These are phyloP conservation scores for Philonicus albiceps DNA, from an alignment of 2,888 invertebrate genomes.

Conservation along the genomic window DNA sequence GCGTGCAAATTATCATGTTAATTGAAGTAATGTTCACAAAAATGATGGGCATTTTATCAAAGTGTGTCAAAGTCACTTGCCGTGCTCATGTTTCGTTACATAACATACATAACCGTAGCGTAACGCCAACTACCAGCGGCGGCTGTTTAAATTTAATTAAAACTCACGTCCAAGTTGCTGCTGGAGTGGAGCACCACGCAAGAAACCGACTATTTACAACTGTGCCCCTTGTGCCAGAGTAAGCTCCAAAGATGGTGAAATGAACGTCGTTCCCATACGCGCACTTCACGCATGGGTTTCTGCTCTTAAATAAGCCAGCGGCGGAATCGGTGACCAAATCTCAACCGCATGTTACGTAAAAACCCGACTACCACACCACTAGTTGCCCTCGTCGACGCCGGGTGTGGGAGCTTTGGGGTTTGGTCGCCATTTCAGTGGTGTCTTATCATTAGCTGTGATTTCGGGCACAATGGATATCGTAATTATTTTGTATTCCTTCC, in stretches of 20 bases:
- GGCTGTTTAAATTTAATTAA: not conserved
- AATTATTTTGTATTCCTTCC: not conserved
- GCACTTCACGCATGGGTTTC: not conserved
- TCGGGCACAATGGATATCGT: not conserved
- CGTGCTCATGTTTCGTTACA: constrained; percentile 24
- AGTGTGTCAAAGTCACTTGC: constrained; percentile 26
- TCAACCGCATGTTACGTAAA: not conserved
- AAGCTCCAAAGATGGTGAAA: not conserved
- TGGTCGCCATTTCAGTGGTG: not conserved
- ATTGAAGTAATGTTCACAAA: constrained; percentile 13
- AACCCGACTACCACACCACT: not conserved
- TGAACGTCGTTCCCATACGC: not conserved
- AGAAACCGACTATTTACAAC: not conserved
- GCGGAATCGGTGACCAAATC: not conserved
- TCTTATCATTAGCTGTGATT: not conserved
- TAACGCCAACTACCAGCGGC: not conserved
- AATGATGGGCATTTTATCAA: constrained; percentile 22
- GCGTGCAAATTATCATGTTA: constrained; percentile 17
- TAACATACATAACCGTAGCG: not conserved
- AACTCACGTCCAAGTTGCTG: not conserved
- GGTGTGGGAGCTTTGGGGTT: not conserved
- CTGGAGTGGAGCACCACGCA: not conserved
- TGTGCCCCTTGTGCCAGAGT: not conserved
- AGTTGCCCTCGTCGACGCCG: not conserved
- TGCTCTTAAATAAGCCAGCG: not conserved